Evolutionary conservation across 1,140 invertebrate genomes (phyloP).

Genomic region (Danaus plexippus): DNA sequence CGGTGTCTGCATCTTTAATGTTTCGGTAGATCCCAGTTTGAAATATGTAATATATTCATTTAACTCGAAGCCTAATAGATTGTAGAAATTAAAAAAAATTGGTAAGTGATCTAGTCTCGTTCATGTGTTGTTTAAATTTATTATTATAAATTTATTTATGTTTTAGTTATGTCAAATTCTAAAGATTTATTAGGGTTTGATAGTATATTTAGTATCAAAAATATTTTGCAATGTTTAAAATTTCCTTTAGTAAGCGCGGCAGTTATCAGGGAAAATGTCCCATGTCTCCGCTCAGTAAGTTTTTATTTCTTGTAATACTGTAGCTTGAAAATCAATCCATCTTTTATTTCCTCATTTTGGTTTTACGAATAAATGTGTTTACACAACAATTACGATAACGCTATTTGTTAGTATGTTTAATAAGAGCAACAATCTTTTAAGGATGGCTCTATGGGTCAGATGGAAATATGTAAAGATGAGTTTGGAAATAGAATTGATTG

Average conservation of each 20-base stretch:
- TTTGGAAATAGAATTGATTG: slow-evolving; percentile 36
- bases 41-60: background rate
- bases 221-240: slow-evolving; percentile 25
- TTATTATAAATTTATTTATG: slow-evolving; percentile 27
- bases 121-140: slow-evolving; percentile 26
- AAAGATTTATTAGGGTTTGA: slow-evolving; percentile 36
- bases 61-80: slow-evolving; percentile 40
- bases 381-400: no score
- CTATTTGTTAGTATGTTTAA: no score
- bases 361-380: no score
- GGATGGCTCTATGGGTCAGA: slow-evolving; percentile 44
- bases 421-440: slow-evolving; percentile 13
- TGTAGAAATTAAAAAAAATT: slow-evolving; percentile 33
- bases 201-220: slow-evolving; percentile 17
- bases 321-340: slow-evolving; percentile 1
- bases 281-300: slow-evolving; percentile 43
- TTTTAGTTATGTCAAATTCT: slow-evolving; percentile 55
- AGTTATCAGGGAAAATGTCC: slow-evolving; percentile 33
- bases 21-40: no score
- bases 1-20: no score
- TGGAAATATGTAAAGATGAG: slow-evolving; percentile 43
- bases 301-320: background rate
- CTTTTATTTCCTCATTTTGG: background rate
- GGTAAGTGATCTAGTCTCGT: slow-evolving; percentile 38
- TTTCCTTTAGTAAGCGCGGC: slow-evolving; percentile 41